Evolutionary conservation across 2,113 vertebrate genomes (phyloP).

Genomic region (Callipepla squamata): DNA sequence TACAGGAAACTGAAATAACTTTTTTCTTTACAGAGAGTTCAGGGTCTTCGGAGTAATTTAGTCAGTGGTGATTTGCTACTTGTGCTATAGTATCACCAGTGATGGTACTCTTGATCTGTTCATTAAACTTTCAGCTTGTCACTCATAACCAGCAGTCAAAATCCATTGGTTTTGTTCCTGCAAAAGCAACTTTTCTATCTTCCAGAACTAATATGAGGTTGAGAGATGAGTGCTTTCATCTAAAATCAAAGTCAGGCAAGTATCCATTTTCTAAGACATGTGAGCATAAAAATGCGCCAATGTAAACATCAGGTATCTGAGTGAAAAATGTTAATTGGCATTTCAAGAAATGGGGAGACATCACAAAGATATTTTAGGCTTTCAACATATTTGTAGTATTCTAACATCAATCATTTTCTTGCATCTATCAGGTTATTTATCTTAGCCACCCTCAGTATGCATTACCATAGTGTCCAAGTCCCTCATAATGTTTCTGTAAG

Average conservation of each 20-base stretch:
- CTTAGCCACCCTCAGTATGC: slow-evolving; percentile 46
- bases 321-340: slow-evolving; percentile 74
- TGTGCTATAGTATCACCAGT: slow-evolving; percentile 70
- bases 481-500: slow-evolving; percentile 7
- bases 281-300: slow-evolving; percentile 47
- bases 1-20: slow-evolving; percentile 80
- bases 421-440: slow-evolving; percentile 67
- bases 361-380: slow-evolving; percentile 70
- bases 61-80: slow-evolving; percentile 72
- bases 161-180: slow-evolving; percentile 46
- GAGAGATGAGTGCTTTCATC: slow-evolving; percentile 40
- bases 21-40: slow-evolving; percentile 77
- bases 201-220: slow-evolving; percentile 34
- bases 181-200: slow-evolving; percentile 53
- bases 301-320: slow-evolving; percentile 71
- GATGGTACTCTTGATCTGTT: slow-evolving; percentile 13
- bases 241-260: slow-evolving; percentile 50
- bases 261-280: slow-evolving; percentile 59
- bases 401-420: slow-evolving; percentile 69
- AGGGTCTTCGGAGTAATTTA: slow-evolving; percentile 61
- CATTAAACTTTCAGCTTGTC: slow-evolving; percentile 45
- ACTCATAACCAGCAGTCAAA: slow-evolving; percentile 52
- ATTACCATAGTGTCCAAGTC: slow-evolving; percentile 49
- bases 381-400: slow-evolving; percentile 71
- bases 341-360: slow-evolving; percentile 67